Conservation (phyloP, 2,888 invertebrate species). For the Thereva nobilitata region DNA sequence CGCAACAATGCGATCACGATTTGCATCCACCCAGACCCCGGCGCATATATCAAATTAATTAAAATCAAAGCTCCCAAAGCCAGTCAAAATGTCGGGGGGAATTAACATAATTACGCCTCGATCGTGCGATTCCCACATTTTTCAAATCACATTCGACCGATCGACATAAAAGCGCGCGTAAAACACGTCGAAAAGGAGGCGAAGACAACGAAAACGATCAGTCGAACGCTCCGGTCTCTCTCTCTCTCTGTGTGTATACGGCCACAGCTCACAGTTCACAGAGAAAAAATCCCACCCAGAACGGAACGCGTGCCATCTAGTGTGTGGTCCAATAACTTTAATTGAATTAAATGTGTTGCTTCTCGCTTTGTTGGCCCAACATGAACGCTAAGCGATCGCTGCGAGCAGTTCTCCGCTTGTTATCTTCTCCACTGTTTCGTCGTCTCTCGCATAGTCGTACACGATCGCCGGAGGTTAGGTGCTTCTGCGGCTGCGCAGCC, state of each 20-base stretch:
- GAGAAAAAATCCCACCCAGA: constrained; percentile 44
- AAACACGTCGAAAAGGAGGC: constrained; percentile 22
- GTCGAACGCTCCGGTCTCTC: background rate
- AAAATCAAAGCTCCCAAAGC: constrained; percentile 12
- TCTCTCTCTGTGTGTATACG: no score
- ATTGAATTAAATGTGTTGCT: constrained; percentile 52
- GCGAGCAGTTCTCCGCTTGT: constrained; percentile 36
- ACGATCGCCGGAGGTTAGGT: background rate
- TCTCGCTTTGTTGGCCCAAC: constrained; percentile 43
- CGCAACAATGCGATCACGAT: background rate
- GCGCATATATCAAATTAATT: constrained; percentile 27
- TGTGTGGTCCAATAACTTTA: constrained; percentile 71
- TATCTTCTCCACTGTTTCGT: constrained; percentile 6
- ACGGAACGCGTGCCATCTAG: constrained; percentile 70
- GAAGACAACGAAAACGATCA: constrained; percentile 13
- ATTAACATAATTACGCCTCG: constrained; percentile 35
- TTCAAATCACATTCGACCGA: constrained; percentile 25
- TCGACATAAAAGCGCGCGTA: constrained; percentile 33
- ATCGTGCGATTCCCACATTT: constrained; percentile 30
- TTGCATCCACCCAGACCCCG: constrained; percentile 6
- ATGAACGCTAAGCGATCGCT: constrained; percentile 36
- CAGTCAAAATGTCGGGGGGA: constrained; percentile 11
- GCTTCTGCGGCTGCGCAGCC: constrained; percentile 12
- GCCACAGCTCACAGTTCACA: constrained; percentile 1
- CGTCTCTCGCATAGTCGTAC: background rate